phyloP scores from a whole-genome alignment of 2,797 vertebrate genomes.

The Tapera naevia region DNA sequence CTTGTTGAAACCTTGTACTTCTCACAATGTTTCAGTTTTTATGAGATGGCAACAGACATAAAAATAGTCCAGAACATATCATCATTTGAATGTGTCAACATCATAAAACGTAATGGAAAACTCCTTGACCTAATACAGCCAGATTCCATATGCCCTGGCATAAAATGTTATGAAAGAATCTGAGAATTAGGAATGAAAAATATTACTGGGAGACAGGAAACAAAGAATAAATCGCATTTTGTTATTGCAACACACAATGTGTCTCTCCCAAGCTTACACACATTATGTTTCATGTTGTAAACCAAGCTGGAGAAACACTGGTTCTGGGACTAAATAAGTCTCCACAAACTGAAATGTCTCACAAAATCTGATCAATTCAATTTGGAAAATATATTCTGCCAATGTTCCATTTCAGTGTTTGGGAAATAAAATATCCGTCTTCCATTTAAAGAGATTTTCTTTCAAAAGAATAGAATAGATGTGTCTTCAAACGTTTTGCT shows the following conservation, averaged over 20 bases:
- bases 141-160: not conserved
- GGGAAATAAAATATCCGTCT: not conserved
- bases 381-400: not conserved
- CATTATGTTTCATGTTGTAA: not conserved
- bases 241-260: not conserved
- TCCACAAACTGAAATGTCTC: not conserved
- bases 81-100: not conserved
- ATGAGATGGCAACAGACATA: not conserved
- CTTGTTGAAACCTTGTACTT: not conserved
- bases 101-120: not conserved
- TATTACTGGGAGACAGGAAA: not conserved
- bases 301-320: not conserved
- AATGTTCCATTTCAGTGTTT: not conserved
- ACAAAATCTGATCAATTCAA: not conserved
- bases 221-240: not conserved
- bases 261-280: not conserved
- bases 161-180: slow-evolving; percentile 19
- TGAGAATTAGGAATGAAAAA: slow-evolving; percentile 11
- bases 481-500: not conserved
- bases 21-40: not conserved
- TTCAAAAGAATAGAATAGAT: not conserved
- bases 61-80: not conserved
- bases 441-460: not conserved
- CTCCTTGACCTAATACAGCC: not conserved
- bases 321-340: not conserved